These are phyloP conservation scores for Catostomus latipinnis DNA, from an alignment of 2,797 vertebrate genomes.

Conservation along the genomic window DNA sequence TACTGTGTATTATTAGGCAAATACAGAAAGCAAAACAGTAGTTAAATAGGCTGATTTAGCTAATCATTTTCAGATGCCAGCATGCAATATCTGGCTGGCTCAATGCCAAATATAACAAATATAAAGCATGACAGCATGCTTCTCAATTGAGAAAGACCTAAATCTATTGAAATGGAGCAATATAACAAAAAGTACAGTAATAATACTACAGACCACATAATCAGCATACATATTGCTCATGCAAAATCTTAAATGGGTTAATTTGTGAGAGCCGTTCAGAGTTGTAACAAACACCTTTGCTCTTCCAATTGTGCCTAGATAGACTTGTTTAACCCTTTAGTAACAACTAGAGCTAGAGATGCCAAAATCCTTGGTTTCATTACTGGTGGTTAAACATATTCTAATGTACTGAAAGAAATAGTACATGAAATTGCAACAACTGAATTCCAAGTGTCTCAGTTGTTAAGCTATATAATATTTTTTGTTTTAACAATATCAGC, in stretches of 20 bases:
- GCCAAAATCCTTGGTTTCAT: too few species aligned
- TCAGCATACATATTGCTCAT: background rate
- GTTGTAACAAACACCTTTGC: conserved; percentile 39
- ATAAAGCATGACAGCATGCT: background rate
- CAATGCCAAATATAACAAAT: background rate
- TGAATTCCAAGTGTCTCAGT: background rate
- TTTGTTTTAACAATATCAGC: background rate
- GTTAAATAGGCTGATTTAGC: too few species aligned
- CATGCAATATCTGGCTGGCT: conserved; percentile 9
- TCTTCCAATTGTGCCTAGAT: conserved; percentile 12
- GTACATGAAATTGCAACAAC: too few species aligned
- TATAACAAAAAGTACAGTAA: background rate
- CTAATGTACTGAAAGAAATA: background rate
- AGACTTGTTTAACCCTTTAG: conserved; percentile 32
- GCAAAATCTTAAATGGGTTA: background rate
- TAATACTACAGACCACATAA: background rate
- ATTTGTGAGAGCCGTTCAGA: background rate
- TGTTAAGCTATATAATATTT: background rate
- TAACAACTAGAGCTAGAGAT: background rate
- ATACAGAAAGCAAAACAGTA: background rate
- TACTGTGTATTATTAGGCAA: background rate
- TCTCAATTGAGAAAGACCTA: background rate
- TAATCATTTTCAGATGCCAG: background rate
- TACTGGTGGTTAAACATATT: background rate
- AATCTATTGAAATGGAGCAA: background rate